Conservation (phyloP, 1,140 invertebrate species). For the Drosophila novamexicana region DNA sequence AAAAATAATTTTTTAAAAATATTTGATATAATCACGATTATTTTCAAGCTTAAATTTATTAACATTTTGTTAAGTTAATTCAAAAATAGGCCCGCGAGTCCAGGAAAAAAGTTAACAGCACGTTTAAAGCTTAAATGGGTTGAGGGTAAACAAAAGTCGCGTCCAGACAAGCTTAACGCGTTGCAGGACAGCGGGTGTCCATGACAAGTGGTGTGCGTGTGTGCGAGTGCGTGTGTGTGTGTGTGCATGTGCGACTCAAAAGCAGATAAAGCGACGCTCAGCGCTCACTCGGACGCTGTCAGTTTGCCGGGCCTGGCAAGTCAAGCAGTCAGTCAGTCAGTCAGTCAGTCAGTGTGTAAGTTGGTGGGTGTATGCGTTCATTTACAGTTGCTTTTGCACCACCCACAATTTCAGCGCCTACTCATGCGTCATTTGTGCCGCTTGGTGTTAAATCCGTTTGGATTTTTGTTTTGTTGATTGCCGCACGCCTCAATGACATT, state of each 20-base stretch:
- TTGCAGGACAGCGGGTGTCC: slow-evolving; percentile 40
- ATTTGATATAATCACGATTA: too few relatives aligned
- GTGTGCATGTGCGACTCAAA: slow-evolving; percentile 38
- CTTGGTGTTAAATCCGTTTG: slow-evolving; percentile 74
- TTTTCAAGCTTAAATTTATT: too few relatives aligned
- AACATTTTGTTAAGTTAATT: too few relatives aligned
- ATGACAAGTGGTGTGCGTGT: slow-evolving; percentile 65
- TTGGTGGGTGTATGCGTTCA: slow-evolving; percentile 21
- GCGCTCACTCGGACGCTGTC: slow-evolving; percentile 57
- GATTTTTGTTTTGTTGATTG: slow-evolving; percentile 66
- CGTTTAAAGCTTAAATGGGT: too few relatives aligned
- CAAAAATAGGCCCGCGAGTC: too few relatives aligned
- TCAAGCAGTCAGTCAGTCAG: slow-evolving; percentile 34
- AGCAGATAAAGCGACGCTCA: slow-evolving; percentile 64
- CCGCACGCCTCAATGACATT: slow-evolving; percentile 80
- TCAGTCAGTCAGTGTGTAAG: slow-evolving; percentile 23
- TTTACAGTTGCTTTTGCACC: slow-evolving; percentile 11
- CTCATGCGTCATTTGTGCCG: slow-evolving; percentile 49
- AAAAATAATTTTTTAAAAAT: too few relatives aligned
- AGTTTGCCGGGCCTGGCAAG: slow-evolving; percentile 52
- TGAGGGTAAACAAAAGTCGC: slow-evolving; percentile 12
- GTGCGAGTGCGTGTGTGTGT: slow-evolving; percentile 13
- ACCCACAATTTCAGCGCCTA: not conserved
- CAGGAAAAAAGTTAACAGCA: too few relatives aligned
- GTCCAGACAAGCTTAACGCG: too few relatives aligned